Evolutionary conservation across 1,140 invertebrate genomes (phyloP).

Genomic region (Nephila pilipes): DNA sequence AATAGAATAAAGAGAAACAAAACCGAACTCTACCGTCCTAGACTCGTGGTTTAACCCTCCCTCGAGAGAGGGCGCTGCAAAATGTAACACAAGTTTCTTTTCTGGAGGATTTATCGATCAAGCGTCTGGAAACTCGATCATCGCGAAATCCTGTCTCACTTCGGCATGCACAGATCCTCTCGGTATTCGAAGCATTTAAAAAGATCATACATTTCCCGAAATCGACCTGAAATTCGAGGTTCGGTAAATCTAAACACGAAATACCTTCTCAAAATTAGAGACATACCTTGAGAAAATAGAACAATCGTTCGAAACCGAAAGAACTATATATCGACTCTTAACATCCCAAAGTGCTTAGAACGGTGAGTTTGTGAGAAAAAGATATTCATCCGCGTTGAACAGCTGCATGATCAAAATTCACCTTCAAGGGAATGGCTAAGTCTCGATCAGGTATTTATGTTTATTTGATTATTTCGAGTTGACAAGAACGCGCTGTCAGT

Average conservation of each 20-base stretch:
- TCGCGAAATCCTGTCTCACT: conserved; percentile 26
- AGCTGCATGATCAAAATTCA: conserved; percentile 49
- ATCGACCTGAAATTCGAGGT: too few relatives aligned
- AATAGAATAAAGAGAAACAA: background rate
- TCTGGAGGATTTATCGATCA: conserved; percentile 39
- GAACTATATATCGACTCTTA: background rate
- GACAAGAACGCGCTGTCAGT: background rate
- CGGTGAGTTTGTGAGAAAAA: background rate
- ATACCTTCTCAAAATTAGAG: too few relatives aligned
- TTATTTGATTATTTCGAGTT: background rate
- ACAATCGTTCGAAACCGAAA: background rate
- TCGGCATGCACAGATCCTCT: too few relatives aligned
- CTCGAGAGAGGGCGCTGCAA: conserved; percentile 6
- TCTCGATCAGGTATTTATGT: conserved; percentile 25
- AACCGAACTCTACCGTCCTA: background rate
- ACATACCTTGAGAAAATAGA: background rate
- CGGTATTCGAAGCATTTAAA: background rate
- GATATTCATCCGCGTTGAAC: conserved; percentile 51
- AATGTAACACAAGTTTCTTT: background rate
- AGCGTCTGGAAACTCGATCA: conserved; percentile 30
- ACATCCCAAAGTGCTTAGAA: background rate
- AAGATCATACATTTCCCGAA: background rate
- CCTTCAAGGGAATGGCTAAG: background rate
- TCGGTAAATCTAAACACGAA: too few relatives aligned
- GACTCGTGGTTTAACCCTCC: background rate